Conservation (phyloP, 1,140 invertebrate genomes). For the Trypoxylus dichotomus region DNA sequence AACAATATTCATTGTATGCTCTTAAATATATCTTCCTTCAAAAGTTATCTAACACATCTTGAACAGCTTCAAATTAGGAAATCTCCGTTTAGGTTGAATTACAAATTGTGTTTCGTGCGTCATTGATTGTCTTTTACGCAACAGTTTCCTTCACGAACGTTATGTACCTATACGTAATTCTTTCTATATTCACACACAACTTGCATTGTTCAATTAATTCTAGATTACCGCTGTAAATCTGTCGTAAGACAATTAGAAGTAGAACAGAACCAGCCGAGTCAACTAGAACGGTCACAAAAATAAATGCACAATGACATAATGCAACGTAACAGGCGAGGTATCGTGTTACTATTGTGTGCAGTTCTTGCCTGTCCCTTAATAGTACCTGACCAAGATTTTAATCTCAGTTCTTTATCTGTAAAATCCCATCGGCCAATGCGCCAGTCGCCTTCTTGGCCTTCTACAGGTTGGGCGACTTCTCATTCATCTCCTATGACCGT, state of each 20-base stretch:
- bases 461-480: constrained; percentile 26
- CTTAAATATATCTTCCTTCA: too few relatives aligned
- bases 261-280: neutral
- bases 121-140: too few relatives aligned
- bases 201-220: too few relatives aligned
- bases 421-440: constrained; percentile 21
- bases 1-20: too few relatives aligned
- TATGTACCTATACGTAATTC: too few relatives aligned
- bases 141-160: too few relatives aligned
- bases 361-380: constrained; percentile 29
- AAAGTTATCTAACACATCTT: too few relatives aligned
- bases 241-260: constrained; percentile 14
- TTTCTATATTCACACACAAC: too few relatives aligned
- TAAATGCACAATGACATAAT: constrained; percentile 31
- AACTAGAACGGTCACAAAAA: constrained; percentile 11
- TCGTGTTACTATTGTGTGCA: constrained; percentile 30
- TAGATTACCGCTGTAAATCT: neutral
- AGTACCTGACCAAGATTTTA: constrained; percentile 30
- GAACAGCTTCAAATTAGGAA: too few relatives aligned
- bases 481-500: constrained; percentile 25
- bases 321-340: constrained; percentile 31
- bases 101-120: too few relatives aligned
- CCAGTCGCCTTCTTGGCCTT: neutral
- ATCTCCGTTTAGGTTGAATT: too few relatives aligned
- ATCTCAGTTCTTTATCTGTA: constrained; percentile 24